Conservation (phyloP, 2,797 vertebrate genomes). For the Avahi laniger region DNA sequence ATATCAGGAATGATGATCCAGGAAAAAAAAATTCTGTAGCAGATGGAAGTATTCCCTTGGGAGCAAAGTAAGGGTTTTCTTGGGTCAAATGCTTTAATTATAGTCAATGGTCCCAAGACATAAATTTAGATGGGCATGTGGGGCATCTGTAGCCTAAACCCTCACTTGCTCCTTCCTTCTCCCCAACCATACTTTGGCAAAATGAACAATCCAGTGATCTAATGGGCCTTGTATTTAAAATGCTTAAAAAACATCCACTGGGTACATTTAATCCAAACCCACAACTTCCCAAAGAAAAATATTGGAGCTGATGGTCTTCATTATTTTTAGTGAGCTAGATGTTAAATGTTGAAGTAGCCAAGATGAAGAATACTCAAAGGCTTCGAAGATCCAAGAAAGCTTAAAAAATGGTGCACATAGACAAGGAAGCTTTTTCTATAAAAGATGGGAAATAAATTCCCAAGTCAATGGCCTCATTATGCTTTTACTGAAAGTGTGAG, state of each 20-base stretch:
- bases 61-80: slow-evolving; percentile 16
- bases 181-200: not conserved
- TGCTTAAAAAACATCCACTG: not conserved
- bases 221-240: not conserved
- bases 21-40: slow-evolving; percentile 58
- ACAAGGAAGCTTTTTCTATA: not conserved
- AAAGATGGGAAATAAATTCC: not conserved
- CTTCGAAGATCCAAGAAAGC: not conserved
- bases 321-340: not conserved
- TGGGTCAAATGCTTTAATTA: slow-evolving; percentile 51
- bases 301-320: not conserved
- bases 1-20: slow-evolving; percentile 57
- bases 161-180: not conserved
- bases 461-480: not conserved
- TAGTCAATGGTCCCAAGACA: not conserved
- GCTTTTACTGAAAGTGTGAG: not conserved
- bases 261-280: not conserved
- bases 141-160: not conserved
- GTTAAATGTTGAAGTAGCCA: not conserved
- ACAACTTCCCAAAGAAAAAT: not conserved
- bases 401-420: not conserved
- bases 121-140: not conserved
- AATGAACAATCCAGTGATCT: not conserved
- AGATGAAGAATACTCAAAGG: not conserved
- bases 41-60: slow-evolving; percentile 58